Evolutionary conservation across 2,888 invertebrate species (phyloP).

Genomic region (Lottia gigantea): DNA sequence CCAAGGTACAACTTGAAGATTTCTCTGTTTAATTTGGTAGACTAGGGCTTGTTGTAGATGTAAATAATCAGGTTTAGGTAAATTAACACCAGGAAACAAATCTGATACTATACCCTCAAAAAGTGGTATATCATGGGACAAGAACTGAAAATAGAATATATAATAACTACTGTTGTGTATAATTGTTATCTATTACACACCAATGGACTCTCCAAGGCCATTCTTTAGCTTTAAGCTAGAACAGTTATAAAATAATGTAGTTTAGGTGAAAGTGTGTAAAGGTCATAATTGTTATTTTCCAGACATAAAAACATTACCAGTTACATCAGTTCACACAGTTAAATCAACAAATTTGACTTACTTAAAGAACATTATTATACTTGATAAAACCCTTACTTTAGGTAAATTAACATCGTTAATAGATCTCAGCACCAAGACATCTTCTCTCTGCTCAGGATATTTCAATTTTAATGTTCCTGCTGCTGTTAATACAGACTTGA

Average conservation of each 20-base stretch:
- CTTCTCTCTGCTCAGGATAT: constrained; percentile 64
- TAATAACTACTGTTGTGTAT: no score
- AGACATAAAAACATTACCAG: no score
- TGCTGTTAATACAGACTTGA: constrained; percentile 67
- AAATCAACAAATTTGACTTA: no score
- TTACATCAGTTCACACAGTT: no score
- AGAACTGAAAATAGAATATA: constrained; percentile 53
- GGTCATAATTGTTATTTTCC: no score
- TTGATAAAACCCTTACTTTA: constrained; percentile 50
- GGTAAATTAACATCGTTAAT: constrained; percentile 68
- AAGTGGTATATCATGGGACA: constrained; percentile 67
- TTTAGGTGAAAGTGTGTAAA: no score
- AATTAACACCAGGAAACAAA: constrained; percentile 64
- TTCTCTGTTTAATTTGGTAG: constrained; percentile 44
- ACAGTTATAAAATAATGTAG: no score
- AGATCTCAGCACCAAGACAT: constrained; percentile 65
- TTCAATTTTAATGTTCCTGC: constrained; percentile 67
- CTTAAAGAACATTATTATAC: no score
- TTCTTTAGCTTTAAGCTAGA: no score
- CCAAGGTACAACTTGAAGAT: constrained; percentile 64
- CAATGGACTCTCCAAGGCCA: no score
- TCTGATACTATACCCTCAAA: constrained; percentile 68
- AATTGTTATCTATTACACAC: no score
- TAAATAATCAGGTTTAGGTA: constrained; percentile 64
- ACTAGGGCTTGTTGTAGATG: constrained; percentile 56